These are phyloP conservation scores for Orchesella flavescens DNA, from an alignment of 2,888 invertebrate genomes.

Conservation along the genomic window DNA sequence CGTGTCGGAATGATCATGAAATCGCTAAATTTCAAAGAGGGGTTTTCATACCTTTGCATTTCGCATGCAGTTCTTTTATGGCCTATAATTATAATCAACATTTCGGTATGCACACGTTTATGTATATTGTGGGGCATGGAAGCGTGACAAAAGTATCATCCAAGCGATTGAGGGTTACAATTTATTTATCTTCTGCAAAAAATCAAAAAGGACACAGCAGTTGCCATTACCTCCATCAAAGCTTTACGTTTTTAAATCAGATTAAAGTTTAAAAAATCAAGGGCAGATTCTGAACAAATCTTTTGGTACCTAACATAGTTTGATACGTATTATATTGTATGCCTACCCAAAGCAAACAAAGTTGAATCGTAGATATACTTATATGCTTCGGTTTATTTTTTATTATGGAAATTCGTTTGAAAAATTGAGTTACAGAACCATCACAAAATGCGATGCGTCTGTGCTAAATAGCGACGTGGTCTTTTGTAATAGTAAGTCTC, in stretches of 20 bases:
- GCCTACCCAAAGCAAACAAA: not conserved
- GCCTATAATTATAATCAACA: not conserved
- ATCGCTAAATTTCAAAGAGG: not conserved
- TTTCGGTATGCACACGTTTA: not conserved
- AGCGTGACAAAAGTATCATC: slow-evolving; percentile 33
- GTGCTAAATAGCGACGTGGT: not conserved
- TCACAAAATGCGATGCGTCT: not conserved
- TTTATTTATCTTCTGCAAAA: not conserved
- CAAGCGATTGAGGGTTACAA: not conserved
- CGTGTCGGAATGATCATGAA: slow-evolving; percentile 3
- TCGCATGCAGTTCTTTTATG: not conserved
- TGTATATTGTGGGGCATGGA: slow-evolving; percentile 1
- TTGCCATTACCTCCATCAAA: not conserved
- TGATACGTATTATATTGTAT: not conserved
- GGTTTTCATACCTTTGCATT: not conserved
- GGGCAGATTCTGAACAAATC: slow-evolving; percentile 16
- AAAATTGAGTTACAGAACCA: not conserved
- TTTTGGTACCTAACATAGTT: slow-evolving; percentile 10
- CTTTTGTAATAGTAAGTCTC: not conserved
- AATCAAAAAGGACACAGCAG: not conserved
- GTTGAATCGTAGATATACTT: not conserved
- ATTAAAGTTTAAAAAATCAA: slow-evolving; percentile 43
- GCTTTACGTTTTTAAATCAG: slow-evolving; percentile 13
- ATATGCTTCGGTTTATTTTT: no score
- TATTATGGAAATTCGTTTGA: not conserved